Evolutionary conservation across 2,797 vertebrate species (phyloP).

Genomic region (Glyptemys insculpta): DNA sequence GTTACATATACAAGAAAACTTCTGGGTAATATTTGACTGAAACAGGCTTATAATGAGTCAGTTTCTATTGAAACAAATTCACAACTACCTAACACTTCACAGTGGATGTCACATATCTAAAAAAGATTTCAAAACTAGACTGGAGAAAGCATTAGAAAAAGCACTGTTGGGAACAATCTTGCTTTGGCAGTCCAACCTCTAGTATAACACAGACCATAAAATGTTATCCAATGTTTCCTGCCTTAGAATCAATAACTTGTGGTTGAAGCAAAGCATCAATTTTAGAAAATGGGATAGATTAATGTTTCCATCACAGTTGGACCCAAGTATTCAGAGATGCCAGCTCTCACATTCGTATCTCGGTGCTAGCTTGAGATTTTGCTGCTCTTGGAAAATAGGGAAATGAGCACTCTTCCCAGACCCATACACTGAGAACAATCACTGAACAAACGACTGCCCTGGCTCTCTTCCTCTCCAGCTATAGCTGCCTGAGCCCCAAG

Average conservation of each 20-base stretch:
- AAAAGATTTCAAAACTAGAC: not conserved
- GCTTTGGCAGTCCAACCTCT: not conserved
- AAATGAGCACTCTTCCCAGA: not conserved
- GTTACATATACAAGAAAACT: not conserved
- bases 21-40: not conserved
- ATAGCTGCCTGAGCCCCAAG: not conserved
- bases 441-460: not conserved
- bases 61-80: not conserved
- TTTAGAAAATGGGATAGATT: not conserved
- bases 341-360: not conserved
- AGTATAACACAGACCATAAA: not conserved
- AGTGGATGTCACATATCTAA: not conserved
- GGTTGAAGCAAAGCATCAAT: not conserved
- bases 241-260: not conserved
- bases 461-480: not conserved
- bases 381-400: not conserved
- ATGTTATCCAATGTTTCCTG: not conserved
- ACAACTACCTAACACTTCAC: not conserved
- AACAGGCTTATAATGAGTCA: not conserved
- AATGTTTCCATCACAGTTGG: not conserved
- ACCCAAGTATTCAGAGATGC: not conserved
- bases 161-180: not conserved
- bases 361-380: not conserved
- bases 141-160: not conserved
- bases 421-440: not conserved